These are phyloP conservation scores for Chinchilla lanigera DNA, from an alignment of 2,113 vertebrate species.

Conservation along the genomic window DNA sequence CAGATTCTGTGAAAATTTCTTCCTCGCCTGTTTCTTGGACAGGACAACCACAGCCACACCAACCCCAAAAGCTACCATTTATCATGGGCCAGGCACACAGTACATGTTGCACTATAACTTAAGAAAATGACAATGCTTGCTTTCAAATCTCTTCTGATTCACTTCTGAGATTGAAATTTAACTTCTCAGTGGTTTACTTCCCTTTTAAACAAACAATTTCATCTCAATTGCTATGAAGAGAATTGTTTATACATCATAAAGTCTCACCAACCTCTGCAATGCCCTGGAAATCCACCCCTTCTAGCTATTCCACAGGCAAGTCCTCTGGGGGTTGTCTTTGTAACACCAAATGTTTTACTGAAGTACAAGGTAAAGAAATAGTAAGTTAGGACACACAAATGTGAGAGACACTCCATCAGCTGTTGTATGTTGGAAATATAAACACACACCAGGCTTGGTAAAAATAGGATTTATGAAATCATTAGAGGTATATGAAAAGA, in stretches of 20 bases:
- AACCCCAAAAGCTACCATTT: too few species aligned
- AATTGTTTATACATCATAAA: neutral
- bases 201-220: neutral
- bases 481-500: neutral
- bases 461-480: neutral
- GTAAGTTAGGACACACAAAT: neutral
- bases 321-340: neutral
- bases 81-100: fast-evolving
- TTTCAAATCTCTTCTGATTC: neutral
- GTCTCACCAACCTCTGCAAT: neutral
- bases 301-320: too few species aligned
- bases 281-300: neutral
- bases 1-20: neutral
- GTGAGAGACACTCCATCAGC: neutral
- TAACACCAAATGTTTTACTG: neutral
- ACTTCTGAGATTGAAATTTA: neutral
- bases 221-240: neutral
- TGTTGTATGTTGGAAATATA: neutral
- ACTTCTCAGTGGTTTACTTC: neutral
- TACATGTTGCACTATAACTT: neutral
- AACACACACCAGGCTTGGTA: neutral
- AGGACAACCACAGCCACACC: neutral
- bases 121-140: neutral
- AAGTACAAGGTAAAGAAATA: neutral
- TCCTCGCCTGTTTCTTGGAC: neutral